phyloP scores from a whole-genome alignment of 2,888 invertebrate species.

The Melolontha melolontha region DNA sequence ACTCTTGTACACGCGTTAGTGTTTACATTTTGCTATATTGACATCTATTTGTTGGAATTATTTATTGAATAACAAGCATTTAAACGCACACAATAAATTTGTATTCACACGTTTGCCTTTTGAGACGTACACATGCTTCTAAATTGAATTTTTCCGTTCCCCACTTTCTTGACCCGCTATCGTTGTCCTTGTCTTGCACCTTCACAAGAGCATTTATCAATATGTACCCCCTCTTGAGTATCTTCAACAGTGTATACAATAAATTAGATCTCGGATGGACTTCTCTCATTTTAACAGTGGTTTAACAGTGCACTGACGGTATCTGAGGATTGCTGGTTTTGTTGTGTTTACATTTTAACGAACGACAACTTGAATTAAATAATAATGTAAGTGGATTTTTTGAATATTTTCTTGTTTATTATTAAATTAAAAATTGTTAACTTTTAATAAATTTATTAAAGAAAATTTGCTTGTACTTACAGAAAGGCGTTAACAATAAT shows the following conservation, averaged over 20 bases:
- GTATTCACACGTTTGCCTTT: constrained; percentile 8
- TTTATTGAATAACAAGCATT: neutral
- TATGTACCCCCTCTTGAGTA: constrained; percentile 34
- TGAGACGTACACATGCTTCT: constrained; percentile 22
- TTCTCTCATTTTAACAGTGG: constrained; percentile 31
- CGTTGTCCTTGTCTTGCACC: constrained; percentile 31
- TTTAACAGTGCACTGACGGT: constrained; percentile 10
- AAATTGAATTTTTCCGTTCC: constrained; percentile 39
- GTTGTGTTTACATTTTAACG: constrained; percentile 1
- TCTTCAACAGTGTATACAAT: constrained; percentile 36
- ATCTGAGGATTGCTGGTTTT: constrained; percentile 13
- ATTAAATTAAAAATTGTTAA: too few relatives aligned
- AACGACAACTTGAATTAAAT: neutral
- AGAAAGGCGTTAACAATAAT: too few relatives aligned
- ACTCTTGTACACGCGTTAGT: neutral
- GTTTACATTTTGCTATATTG: neutral
- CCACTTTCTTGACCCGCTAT: constrained; percentile 18
- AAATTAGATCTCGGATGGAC: constrained; percentile 32
- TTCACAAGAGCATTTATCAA: constrained; percentile 33
- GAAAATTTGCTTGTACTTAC: too few relatives aligned
- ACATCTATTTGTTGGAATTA: neutral
- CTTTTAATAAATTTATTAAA: too few relatives aligned
- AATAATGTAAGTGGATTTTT: too few relatives aligned
- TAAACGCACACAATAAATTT: constrained; percentile 6
- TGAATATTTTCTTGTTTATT: too few relatives aligned